phyloP scores from a whole-genome alignment of 2,888 invertebrate genomes.

The Papilio demoleus region DNA sequence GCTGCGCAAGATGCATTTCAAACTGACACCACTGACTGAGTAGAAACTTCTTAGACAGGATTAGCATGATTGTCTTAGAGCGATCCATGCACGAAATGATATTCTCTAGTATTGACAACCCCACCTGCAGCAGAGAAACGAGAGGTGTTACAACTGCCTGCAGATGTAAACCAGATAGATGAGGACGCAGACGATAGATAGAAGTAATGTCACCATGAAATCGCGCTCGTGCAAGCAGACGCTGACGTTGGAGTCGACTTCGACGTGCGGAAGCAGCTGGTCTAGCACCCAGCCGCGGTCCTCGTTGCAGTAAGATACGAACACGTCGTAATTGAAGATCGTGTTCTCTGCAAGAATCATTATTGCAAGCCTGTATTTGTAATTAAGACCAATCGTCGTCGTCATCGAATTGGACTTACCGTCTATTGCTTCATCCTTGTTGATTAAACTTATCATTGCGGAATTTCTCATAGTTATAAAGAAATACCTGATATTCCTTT shows the following conservation, averaged over 20 bases:
- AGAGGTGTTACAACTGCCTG: background rate
- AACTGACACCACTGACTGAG: slow-evolving; percentile 89
- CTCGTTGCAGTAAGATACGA: slow-evolving; percentile 87
- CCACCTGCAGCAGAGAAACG: slow-evolving; percentile 71
- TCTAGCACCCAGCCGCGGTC: slow-evolving; percentile 86
- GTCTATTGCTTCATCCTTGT: slow-evolving; percentile 65
- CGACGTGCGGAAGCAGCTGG: slow-evolving; percentile 85
- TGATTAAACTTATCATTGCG: slow-evolving; percentile 79
- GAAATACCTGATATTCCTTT: slow-evolving; percentile 84
- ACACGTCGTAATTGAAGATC: slow-evolving; percentile 85
- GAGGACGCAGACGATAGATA: background rate
- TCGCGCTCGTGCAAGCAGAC: slow-evolving; percentile 89
- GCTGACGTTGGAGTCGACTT: slow-evolving; percentile 81
- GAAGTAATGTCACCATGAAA: slow-evolving; percentile 78
- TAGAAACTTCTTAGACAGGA: slow-evolving; percentile 85
- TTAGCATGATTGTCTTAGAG: slow-evolving; percentile 85
- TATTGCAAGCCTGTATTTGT: background rate
- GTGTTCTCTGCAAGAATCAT: slow-evolving; percentile 54
- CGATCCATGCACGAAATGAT: slow-evolving; percentile 88
- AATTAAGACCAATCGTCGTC: too few species aligned
- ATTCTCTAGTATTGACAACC: slow-evolving; percentile 87
- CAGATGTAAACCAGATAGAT: background rate
- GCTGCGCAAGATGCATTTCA: slow-evolving; percentile 88
- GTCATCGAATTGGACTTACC: slow-evolving; percentile 60
- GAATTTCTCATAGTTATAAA: slow-evolving; percentile 83